phyloP scores from a whole-genome alignment of 2,797 vertebrate species.

The Clarias fuscus region DNA sequence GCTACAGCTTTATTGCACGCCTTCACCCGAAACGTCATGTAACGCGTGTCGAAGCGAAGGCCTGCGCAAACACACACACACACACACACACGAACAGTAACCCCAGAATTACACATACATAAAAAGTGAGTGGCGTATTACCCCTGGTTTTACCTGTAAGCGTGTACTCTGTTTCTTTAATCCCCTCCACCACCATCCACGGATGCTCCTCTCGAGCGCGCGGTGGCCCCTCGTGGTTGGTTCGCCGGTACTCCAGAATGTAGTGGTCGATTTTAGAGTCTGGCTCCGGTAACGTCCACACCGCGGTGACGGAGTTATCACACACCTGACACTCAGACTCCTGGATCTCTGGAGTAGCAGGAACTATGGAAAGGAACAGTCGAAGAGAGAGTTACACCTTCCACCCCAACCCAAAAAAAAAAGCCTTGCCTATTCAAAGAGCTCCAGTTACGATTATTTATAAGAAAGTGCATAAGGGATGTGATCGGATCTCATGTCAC shows the following conservation, averaged over 20 bases:
- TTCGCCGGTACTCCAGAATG: conserved; percentile 86
- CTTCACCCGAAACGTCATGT: conserved; percentile 90
- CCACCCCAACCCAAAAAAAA: neutral
- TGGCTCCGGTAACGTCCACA: conserved; percentile 84
- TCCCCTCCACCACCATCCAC: conserved; percentile 96
- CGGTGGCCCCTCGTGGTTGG: conserved; percentile 89
- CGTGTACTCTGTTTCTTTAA: conserved; percentile 82
- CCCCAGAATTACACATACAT: neutral
- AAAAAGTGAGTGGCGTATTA: neutral
- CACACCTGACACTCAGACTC: conserved; percentile 85
- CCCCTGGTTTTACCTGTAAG: conserved; percentile 76
- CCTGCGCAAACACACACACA: conserved; percentile 69
- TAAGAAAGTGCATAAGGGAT: too few relatives aligned
- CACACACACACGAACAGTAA: neutral
- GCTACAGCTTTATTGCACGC: conserved; percentile 95
- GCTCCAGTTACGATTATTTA: neutral
- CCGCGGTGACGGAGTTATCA: conserved; percentile 85
- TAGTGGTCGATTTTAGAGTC: conserved; percentile 94
- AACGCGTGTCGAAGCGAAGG: conserved; percentile 91
- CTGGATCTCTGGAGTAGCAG: conserved; percentile 87
- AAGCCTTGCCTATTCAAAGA: too few relatives aligned
- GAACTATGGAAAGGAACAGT: conserved; percentile 73
- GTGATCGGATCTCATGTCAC: neutral
- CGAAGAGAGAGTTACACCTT: neutral
- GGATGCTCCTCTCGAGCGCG: conserved; percentile 91